Base-by-base conservation (phyloP, 2,113 vertebrate genomes). In the Campylorhamphus procurvoides region DNA sequence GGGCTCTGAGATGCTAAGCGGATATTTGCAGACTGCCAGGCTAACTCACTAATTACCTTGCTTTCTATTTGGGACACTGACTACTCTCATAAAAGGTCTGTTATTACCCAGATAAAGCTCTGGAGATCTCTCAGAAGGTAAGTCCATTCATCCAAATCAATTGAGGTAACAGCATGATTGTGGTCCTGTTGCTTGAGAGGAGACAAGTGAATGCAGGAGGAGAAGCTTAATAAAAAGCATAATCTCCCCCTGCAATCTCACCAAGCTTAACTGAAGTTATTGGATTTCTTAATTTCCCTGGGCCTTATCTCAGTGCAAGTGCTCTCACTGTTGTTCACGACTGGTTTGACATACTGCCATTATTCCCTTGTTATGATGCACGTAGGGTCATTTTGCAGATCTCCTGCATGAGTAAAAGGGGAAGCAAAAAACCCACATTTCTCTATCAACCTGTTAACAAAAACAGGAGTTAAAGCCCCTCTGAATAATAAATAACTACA, bases 31-130 rank as follows among this genome's bases (percentile, higher is more conserved):
- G 58, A 63, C 24, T 83, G 50, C 50, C 49, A 47, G 39, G 18
- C 47, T 81, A 86, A 66, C 25, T 35, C 50, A 74, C 68, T 91
- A 68, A 91, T 82, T 73, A 82, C 33, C 29, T 80, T 80, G 20
- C 20, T 90, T 96, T 95, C 66, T 76, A 87, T 92, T 63, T 91
- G 31, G 52, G 66, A 42, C 28, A 17, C 47, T 60, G 49, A 25
- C 47, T 39, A 16, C 35, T 80, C 52, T 83, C 67, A 73, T 58
- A 39, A 87, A 91, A 93, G 33, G n/a, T 91, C 53, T 50, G 20
- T 83, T 77, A 91, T 47, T 59, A 80, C 68, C 47, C 29, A 86
- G 35, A 74, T 66, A 80, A 83, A 91, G 67, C 78, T 91, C 82
- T 66, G 58, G 44, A 76, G 22, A n/a, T 55, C 35, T 78, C 73